Evolutionary conservation across 2,888 invertebrate species (phyloP).

Genomic region (Alcis repandata): DNA sequence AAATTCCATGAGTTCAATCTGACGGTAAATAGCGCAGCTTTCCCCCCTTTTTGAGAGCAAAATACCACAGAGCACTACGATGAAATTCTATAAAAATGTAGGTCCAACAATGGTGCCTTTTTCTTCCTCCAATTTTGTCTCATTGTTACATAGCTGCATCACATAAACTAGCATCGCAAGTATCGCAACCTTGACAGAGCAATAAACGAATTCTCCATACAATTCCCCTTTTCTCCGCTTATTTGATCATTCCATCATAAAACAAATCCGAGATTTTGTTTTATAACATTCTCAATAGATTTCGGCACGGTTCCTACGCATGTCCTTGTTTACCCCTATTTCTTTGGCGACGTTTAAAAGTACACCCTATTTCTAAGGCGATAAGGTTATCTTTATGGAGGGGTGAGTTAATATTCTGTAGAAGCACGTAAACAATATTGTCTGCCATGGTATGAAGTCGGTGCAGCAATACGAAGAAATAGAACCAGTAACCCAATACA

Average conservation of each 20-base stretch:
- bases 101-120: neutral
- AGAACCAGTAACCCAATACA: neutral
- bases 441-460: slow-evolving; percentile 38
- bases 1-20: too few relatives aligned
- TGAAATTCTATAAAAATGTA: neutral
- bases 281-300: slow-evolving; percentile 46
- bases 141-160: neutral
- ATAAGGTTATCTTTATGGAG: slow-evolving; percentile 30
- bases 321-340: slow-evolving; percentile 41
- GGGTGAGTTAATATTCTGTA: slow-evolving; percentile 40
- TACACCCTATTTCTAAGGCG: neutral
- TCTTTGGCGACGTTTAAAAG: neutral
- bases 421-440: slow-evolving; percentile 52
- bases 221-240: slow-evolving; percentile 28
- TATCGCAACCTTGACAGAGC: slow-evolving; percentile 26
- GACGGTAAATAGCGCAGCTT: too few relatives aligned
- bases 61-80: neutral
- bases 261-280: slow-evolving; percentile 50
- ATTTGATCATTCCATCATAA: slow-evolving; percentile 50
- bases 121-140: neutral
- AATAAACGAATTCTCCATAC: slow-evolving; percentile 32
- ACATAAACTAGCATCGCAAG: neutral
- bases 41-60: too few relatives aligned
- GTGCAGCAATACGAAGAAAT: slow-evolving; percentile 20
- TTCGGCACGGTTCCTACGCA: slow-evolving; percentile 39